Base-by-base conservation (phyloP, 2,888 invertebrate genomes). In the Stenchaetothrips biformis region DNA sequence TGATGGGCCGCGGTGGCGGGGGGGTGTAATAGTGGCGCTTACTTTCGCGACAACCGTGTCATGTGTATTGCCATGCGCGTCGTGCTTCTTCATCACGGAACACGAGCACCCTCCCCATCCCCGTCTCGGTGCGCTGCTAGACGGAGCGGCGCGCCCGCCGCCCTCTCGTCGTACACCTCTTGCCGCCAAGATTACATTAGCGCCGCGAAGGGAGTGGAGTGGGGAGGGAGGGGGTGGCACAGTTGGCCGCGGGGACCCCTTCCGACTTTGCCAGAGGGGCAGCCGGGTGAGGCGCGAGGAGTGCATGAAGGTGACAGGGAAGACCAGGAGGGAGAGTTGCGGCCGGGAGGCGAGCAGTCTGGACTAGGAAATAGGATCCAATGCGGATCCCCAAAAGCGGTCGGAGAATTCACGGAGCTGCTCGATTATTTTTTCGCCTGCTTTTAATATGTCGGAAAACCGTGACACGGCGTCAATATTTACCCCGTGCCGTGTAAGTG, bases 121-220 rank as follows among this genome's bases (percentile, higher is more conserved):
- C 53, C 16, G 13, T 59, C 59, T 13, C 37, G 37, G 37, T 37
- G 37, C 37, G 37, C 37, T 37, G 37, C 37, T 37, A 37, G 37
- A 37, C 37, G 37, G 37, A 37, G 37, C 37, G 37, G 37, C 37
- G 37, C 37, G 37, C 37, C 37, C 37, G 37, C 37, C 37, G 37
- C 37, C 37, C 37, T 37, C 37, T 37, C 37, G 37, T 37, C 37
- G 37, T 37, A 37, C 37, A 37, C 18, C 59, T 18, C 59, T 59
- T 59, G 59, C 59, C 59, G 18, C 59, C 67, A 25, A 74, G 67
- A 74, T 74, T 74, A 74, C 67, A 74, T 74, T 74, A 74, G 67
- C 67, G 53, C 9, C 67, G 53, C 9, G 67, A 25, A 74, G 67
- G 8, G 67, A 37, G 67, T 8, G 67, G 67, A 3, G 67, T 25